Base-by-base conservation (phyloP, 2,113 vertebrate genomes). In the Gasterosteus aculeatus region DNA sequence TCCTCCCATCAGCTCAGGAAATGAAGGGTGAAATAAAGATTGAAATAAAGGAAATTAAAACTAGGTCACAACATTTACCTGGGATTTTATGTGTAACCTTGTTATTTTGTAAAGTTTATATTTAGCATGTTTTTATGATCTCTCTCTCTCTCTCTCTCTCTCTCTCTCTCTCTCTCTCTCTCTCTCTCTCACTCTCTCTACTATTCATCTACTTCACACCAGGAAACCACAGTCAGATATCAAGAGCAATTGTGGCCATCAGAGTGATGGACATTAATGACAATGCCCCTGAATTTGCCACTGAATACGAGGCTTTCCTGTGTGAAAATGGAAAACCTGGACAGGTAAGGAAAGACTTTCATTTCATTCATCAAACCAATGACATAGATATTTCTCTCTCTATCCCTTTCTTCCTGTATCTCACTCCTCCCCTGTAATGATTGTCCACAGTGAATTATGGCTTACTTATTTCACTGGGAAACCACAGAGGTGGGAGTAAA, bases 171-270 rank as follows among this genome's bases (percentile, higher is more conserved):
- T 60, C 42, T 70, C 38, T 42, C 8, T 70, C 4, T 76, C 68
- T 63, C 10, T 72, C 46, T 59, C 18, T 72, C 53, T 72, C 57
- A 49, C 56, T 82, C n/a, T 82, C 5, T 10, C 53, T 72, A 29
- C 59, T 58, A 26, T 83, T 41, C 60, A 16, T 75, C 39, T 49
- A 59, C 29, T 33, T 65, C 44, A 12, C 26, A 33, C 59, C 70
- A 99, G 97, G 95, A 89, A 99, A 99, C 93, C 96, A 98, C 95
- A 99, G 98, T 90, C 98, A 98, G 92, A 96, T 99, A 87, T 98
- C 98, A 51, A 94, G 97, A 74, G 96, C 95, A 18, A 95, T 96
- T 47, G 97, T 99, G 84, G 95, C 97, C 71, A 97, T 99, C 92
- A 95, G 96, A 94, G 97, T 99, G 78, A 96, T 98, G 77, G 98